Percentiles rank a stretch among this genome's conserved stretches.
Conservation (phyloP, 2,797 vertebrate species). For the Ctenopoma multispine region DNA sequence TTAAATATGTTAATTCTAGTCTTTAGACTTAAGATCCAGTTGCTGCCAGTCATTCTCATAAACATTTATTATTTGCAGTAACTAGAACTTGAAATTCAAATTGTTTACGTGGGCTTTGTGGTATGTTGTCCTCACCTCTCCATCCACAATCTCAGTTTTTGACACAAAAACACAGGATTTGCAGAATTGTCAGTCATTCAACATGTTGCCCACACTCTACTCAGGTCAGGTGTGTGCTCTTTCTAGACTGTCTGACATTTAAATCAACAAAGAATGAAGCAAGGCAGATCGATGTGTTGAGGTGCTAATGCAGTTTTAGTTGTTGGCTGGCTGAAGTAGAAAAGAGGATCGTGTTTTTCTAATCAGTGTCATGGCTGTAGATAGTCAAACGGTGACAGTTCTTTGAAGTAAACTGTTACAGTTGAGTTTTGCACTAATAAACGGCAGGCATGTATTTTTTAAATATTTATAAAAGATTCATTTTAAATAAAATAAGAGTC, state of each 20-base stretch:
- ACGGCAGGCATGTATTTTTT: not conserved
- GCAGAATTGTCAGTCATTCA: too few species aligned
- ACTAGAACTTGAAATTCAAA: too few species aligned
- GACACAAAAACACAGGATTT: too few species aligned
- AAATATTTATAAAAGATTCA: not conserved
- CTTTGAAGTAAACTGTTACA: not conserved
- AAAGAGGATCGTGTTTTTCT: constrained; percentile 1
- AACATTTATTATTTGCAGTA: too few species aligned
- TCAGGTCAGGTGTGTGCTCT: not conserved
- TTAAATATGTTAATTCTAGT: too few species aligned
- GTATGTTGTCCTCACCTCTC: too few species aligned
- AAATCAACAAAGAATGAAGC: constrained; percentile 13
- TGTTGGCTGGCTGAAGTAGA: constrained; percentile 12
- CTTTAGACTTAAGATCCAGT: too few species aligned
- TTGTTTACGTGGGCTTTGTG: too few species aligned
- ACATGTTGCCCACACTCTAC: too few species aligned
- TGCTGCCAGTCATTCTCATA: too few species aligned
- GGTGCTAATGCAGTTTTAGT: constrained; percentile 33
- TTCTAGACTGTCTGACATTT: not conserved
- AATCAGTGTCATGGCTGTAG: not conserved
- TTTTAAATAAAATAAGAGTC: not conserved
- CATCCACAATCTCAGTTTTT: constrained; percentile 9
- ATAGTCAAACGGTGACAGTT: not conserved
- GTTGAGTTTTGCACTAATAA: not conserved
- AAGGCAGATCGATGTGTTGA: constrained; percentile 16